A percentile compares a stretch with the other conserved stretches of the same genome.
These are phyloP conservation scores for Agriotes lineatus DNA, from an alignment of 2,888 invertebrate genomes.

Conservation along the genomic window DNA sequence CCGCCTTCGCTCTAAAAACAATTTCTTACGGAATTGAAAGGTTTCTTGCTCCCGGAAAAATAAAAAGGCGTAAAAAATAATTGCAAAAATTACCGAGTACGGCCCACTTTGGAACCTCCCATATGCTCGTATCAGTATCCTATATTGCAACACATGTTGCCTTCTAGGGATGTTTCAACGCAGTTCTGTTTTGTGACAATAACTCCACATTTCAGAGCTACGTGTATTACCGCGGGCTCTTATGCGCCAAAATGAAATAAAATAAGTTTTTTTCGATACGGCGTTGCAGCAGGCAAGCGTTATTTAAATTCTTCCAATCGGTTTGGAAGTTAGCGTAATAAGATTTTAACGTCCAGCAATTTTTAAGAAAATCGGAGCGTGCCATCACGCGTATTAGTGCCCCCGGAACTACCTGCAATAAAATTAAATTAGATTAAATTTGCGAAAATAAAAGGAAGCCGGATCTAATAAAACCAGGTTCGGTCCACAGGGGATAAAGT, in stretches of 20 bases:
- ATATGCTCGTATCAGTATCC: slow-evolving; percentile 45
- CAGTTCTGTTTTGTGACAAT: slow-evolving; percentile 36
- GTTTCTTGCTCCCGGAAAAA: no score
- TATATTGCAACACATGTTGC: slow-evolving; percentile 46
- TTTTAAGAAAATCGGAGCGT: background rate
- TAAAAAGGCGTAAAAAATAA: background rate
- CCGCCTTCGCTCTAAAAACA: no score
- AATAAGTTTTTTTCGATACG: slow-evolving; percentile 8
- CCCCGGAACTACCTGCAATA: slow-evolving; percentile 5
- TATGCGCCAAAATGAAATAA: slow-evolving; percentile 17
- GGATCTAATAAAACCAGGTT: slow-evolving; percentile 34
- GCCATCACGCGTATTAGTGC: background rate
- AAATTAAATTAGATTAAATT: slow-evolving; percentile 27
- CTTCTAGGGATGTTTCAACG: slow-evolving; percentile 24
- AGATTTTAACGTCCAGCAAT: slow-evolving; percentile 4
- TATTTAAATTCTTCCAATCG: slow-evolving; percentile 1
- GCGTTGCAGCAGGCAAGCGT: background rate
- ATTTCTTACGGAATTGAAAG: no score
- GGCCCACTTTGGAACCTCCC: slow-evolving; percentile 35
- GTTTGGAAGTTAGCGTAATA: background rate
- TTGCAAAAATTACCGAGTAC: slow-evolving; percentile 1
- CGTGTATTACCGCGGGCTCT: slow-evolving; percentile 15
- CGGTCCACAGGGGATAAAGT: slow-evolving; percentile 31
- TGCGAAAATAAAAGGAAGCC: slow-evolving; percentile 13
- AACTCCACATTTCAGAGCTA: slow-evolving; percentile 25